phyloP scores from a whole-genome alignment of 2,888 invertebrate species.

The Xestia ashworthii region DNA sequence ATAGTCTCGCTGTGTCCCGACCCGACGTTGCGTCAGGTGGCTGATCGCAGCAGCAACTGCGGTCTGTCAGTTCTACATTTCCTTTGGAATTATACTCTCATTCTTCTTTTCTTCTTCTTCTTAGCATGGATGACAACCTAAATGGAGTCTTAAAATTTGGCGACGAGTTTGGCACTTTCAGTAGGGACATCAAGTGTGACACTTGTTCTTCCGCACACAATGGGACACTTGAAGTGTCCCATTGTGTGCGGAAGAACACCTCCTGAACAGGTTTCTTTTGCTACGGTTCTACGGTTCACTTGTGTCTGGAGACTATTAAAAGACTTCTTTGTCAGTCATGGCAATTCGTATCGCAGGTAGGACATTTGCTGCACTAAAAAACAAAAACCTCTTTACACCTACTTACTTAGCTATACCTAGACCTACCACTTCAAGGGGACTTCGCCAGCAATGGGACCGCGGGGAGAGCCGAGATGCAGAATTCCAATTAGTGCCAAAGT shows the following conservation, averaged over 20 bases:
- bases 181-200: no score
- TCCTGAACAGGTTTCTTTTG: background rate
- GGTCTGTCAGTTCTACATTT: background rate
- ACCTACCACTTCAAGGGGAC: slow-evolving; percentile 14
- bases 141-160: background rate
- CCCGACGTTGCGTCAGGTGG: background rate
- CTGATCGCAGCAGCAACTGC: background rate
- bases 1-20: background rate
- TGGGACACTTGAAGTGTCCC: no score
- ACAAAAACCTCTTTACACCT: slow-evolving; percentile 1
- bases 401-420: background rate
- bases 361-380: background rate
- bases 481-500: slow-evolving; percentile 52
- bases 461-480: slow-evolving; percentile 48
- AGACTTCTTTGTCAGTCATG: background rate
- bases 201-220: no score
- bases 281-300: background rate
- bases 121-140: background rate
- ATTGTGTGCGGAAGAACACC: background rate
- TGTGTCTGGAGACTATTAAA: background rate
- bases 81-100: background rate
- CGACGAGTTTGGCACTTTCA: background rate
- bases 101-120: background rate
- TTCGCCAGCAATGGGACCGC: slow-evolving; percentile 25
- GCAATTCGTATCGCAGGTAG: background rate